These are phyloP conservation scores for Alectura lathami DNA, from an alignment of 2,113 vertebrate species.

Conservation along the genomic window DNA sequence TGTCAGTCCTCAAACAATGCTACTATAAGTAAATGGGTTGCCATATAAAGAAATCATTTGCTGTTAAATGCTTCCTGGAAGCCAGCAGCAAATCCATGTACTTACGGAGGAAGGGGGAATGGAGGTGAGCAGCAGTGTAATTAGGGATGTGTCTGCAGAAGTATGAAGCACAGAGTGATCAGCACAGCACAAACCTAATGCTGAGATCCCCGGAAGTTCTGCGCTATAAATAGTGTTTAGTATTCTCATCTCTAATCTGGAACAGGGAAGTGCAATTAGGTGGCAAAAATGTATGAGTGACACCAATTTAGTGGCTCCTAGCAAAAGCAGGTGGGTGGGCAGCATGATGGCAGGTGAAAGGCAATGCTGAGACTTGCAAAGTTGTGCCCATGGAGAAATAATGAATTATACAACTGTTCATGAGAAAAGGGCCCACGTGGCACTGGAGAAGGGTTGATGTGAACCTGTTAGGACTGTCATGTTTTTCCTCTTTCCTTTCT, in stretches of 20 bases:
- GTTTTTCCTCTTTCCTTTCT: not conserved
- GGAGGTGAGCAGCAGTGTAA: not conserved
- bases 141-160: not conserved
- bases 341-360: not conserved
- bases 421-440: not conserved
- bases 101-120: not conserved
- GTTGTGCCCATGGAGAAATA: not conserved
- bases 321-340: too few species aligned
- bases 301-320: not conserved
- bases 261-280: not conserved
- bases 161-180: fast-evolving
- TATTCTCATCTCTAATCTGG: not conserved
- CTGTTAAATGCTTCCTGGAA: not conserved
- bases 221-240: not conserved
- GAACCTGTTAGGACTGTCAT: not conserved
- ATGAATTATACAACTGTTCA: not conserved
- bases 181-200: not conserved
- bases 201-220: not conserved
- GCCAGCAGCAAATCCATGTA: not conserved
- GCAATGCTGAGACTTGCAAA: fast-evolving
- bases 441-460: not conserved
- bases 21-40: not conserved
- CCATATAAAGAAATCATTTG: not conserved
- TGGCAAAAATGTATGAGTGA: fast-evolving
- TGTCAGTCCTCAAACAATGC: not conserved